phyloP scores from a whole-genome alignment of 2,797 vertebrate species.

The Orestias chungarensis region DNA sequence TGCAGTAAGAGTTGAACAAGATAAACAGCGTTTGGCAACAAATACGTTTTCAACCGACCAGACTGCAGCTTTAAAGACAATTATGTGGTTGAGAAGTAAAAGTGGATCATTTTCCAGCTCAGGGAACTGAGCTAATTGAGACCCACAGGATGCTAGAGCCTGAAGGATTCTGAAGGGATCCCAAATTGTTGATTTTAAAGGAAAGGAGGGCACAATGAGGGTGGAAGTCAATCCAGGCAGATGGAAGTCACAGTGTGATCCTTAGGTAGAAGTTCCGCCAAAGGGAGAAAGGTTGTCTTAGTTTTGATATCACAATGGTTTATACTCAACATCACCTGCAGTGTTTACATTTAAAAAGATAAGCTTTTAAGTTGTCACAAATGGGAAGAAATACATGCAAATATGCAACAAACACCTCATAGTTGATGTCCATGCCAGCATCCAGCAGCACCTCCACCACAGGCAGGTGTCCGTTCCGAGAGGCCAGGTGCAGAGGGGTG shows the following conservation, averaged over 20 bases:
- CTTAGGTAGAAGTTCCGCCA: slow-evolving; percentile 38
- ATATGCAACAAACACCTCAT: slow-evolving; percentile 82
- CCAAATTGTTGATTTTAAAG: slow-evolving; percentile 29
- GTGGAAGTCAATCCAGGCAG: slow-evolving; percentile 43
- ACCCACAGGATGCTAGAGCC: slow-evolving; percentile 55
- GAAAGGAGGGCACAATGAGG: slow-evolving; percentile 33
- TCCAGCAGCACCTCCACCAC: slow-evolving; percentile 93
- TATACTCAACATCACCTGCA: slow-evolving; percentile 39
- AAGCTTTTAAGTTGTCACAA: slow-evolving; percentile 8
- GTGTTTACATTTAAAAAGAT: slow-evolving; percentile 28
- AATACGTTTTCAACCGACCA: slow-evolving; percentile 16
- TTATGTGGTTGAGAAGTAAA: slow-evolving; percentile 59
- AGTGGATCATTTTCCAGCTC: slow-evolving; percentile 67
- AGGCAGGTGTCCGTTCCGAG: slow-evolving; percentile 91
- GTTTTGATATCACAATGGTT: slow-evolving; percentile 32
- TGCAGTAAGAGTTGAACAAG: slow-evolving; percentile 8
- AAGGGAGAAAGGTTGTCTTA: slow-evolving; percentile 37
- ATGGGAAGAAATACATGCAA: neutral
- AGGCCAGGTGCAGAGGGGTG: slow-evolving; percentile 94
- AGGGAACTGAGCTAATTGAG: slow-evolving; percentile 62
- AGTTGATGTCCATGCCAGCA: slow-evolving; percentile 98
- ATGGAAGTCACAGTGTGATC: slow-evolving; percentile 54
- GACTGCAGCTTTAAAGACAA: slow-evolving; percentile 39
- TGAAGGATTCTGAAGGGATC: slow-evolving; percentile 36
- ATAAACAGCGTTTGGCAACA: slow-evolving; percentile 13